Percentiles rank a stretch among this genome's conserved stretches.
Evolutionary conservation across 2,888 invertebrate species (phyloP).

Genomic region (Nephrotoma guestfalica): DNA sequence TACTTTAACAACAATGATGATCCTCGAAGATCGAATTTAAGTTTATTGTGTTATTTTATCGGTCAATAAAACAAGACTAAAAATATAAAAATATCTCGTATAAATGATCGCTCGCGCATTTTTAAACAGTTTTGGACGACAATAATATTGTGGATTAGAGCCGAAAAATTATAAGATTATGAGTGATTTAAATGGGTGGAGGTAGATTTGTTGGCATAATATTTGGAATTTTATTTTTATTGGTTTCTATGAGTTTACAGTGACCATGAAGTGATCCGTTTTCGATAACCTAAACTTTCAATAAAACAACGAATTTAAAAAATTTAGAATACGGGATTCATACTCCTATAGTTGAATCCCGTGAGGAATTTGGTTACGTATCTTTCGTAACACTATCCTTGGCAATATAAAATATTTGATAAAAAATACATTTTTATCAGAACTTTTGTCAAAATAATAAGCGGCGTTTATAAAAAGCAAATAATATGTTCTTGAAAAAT

Average conservation of each 20-base stretch:
- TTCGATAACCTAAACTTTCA: too few relatives aligned
- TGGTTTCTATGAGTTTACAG: not conserved
- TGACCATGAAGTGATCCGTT: not conserved
- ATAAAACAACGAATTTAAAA: too few relatives aligned
- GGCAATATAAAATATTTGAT: too few relatives aligned
- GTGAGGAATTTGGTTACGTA: too few relatives aligned
- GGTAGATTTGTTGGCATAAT: not conserved
- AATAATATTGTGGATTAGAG: not conserved
- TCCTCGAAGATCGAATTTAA: not conserved
- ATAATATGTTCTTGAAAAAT: too few relatives aligned
- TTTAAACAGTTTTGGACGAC: not conserved
- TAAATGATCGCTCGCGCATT: not conserved
- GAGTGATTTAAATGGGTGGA: not conserved
- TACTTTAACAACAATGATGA: not conserved
- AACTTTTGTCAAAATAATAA: too few relatives aligned
- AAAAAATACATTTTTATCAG: too few relatives aligned
- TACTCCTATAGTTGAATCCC: too few relatives aligned
- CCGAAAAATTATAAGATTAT: not conserved
- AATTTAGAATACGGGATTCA: too few relatives aligned
- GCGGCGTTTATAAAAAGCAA: too few relatives aligned
- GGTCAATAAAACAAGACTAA: not conserved
- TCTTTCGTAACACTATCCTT: too few relatives aligned
- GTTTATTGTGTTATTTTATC: not conserved
- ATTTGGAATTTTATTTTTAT: not conserved
- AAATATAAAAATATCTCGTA: not conserved